Conservation (phyloP, 2,113 vertebrate genomes). For the Lipotes vexillifer region DNA sequence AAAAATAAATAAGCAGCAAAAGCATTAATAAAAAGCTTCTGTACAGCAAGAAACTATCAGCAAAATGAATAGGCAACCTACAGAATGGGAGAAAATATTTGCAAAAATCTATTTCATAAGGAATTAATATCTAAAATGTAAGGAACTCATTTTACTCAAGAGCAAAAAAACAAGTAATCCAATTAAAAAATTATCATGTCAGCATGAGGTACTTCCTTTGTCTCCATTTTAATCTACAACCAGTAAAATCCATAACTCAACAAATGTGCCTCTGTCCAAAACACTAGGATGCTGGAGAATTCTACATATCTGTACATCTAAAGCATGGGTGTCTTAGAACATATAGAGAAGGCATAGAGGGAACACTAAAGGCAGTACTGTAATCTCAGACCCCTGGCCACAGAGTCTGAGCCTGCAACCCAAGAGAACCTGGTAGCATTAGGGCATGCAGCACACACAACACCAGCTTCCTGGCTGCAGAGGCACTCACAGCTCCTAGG, state of each 20-base stretch:
- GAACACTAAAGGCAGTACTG: background rate
- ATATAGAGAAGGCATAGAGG: background rate
- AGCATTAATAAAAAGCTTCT: background rate
- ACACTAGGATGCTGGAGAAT: background rate
- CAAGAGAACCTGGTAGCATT: background rate
- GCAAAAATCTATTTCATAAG: background rate
- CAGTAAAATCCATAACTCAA: too few species aligned
- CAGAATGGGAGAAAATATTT: background rate
- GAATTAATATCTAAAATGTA: background rate
- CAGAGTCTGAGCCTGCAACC: background rate
- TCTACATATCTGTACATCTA: background rate
- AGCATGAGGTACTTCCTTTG: background rate
- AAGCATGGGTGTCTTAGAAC: background rate
- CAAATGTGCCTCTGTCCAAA: background rate
- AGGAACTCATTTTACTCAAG: background rate
- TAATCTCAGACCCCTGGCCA: background rate
- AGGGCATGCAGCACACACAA: background rate
- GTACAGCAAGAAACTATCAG: background rate
- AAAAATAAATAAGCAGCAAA: background rate
- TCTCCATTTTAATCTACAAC: background rate
- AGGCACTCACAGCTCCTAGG: background rate
- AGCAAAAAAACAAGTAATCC: background rate
- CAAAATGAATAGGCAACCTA: background rate
- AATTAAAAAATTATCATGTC: background rate
- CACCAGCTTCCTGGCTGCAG: background rate